Evolutionary conservation across 1,140 invertebrate genomes (phyloP).

Genomic region (Cydia pomonella): DNA sequence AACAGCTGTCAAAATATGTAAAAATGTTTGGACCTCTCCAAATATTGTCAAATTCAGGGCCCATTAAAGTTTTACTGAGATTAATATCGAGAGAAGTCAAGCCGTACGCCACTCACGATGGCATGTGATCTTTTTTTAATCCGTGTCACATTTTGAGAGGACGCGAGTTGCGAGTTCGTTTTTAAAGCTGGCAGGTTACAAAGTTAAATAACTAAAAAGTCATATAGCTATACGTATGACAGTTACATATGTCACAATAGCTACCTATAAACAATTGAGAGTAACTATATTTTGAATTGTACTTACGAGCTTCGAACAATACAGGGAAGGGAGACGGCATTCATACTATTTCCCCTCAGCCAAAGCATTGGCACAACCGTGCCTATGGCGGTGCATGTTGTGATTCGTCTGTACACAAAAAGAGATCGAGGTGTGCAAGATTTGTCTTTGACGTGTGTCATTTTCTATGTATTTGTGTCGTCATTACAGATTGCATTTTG

Average conservation of each 20-base stretch:
- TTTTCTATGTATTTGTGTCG: no score
- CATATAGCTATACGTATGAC: not conserved
- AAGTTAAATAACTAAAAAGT: not conserved
- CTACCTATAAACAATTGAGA: no score
- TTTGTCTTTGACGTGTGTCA: no score
- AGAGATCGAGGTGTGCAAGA: no score
- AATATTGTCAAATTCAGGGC: not conserved
- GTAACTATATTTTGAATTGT: no score
- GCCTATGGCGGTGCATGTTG: no score
- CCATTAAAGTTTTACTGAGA: slow-evolving; percentile 8
- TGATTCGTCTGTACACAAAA: no score
- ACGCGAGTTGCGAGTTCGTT: not conserved
- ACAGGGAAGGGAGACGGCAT: no score
- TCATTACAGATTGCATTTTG: no score
- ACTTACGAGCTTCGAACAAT: no score
- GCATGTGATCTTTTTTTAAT: slow-evolving; percentile 15
- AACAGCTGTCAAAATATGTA: slow-evolving; percentile 15
- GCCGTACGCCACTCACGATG: slow-evolving; percentile 1
- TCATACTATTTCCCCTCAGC: no score
- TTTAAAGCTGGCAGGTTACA: not conserved
- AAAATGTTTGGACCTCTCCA: slow-evolving; percentile 15
- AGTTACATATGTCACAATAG: not conserved
- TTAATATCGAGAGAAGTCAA: slow-evolving; percentile 3
- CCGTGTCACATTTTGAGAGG: slow-evolving; percentile 2
- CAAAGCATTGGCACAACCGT: no score